Conservation (phyloP, 1,140 invertebrate genomes). For the Macrobrachium nipponense region DNA sequence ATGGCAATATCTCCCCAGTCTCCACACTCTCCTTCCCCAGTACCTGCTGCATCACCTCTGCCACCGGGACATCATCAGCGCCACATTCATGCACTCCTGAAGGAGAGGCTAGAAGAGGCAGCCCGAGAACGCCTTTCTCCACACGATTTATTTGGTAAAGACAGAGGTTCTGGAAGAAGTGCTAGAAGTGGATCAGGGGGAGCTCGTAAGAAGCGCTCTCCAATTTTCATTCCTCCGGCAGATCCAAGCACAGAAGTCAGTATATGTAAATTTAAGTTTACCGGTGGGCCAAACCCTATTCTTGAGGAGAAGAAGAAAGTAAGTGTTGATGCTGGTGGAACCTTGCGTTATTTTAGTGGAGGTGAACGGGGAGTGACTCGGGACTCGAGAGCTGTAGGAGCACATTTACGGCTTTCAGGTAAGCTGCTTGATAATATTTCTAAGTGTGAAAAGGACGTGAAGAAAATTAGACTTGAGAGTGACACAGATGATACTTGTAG, state of each 20-base stretch:
- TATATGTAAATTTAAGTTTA: conserved; percentile 94
- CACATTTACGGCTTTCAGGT: conserved; percentile 53
- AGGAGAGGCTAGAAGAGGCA: conserved; percentile 56
- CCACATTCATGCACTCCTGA: conserved; percentile 50
- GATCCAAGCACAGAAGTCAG: conserved; percentile 71
- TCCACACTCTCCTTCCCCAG: conserved; percentile 23
- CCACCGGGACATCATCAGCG: conserved; percentile 38
- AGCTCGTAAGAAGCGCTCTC: conserved; percentile 59
- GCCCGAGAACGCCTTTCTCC: conserved; percentile 50
- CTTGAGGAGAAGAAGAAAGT: conserved; percentile 91
- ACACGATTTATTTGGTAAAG: conserved; percentile 28
- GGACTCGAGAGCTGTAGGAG: conserved; percentile 9
- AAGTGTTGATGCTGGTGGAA: conserved; percentile 86
- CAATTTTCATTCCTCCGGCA: conserved; percentile 61
- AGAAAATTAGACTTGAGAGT: conserved; percentile 63
- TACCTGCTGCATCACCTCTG: conserved; percentile 33
- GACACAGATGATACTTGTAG: conserved; percentile 60
- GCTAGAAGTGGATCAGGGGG: conserved; percentile 28
- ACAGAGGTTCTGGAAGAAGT: conserved; percentile 10
- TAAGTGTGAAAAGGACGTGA: conserved; percentile 63
- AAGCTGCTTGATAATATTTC: conserved; percentile 62
- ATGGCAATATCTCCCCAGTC: conserved; percentile 41
- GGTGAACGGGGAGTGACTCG: conserved; percentile 45
- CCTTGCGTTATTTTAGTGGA: conserved; percentile 77
- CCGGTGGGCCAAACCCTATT: conserved; percentile 86